Conservation (phyloP, 2,113 vertebrate genomes). For the Puma concolor region DNA sequence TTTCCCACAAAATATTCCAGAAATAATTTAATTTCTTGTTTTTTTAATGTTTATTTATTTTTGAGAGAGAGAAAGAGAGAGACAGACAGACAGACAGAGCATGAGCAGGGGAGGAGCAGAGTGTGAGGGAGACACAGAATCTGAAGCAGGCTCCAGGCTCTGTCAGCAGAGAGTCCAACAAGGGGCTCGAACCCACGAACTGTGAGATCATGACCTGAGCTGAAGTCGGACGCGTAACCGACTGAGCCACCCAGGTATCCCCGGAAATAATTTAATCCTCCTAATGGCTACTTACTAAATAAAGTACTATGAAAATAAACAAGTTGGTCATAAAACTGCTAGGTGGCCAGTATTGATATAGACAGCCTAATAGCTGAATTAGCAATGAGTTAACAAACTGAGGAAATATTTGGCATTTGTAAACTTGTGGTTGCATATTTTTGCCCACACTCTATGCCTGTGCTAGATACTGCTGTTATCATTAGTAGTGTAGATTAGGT, state of each 20-base stretch:
- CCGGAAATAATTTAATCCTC: conserved; percentile 25
- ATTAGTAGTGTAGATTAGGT: background rate
- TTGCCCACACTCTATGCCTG: background rate
- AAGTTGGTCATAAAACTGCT: background rate
- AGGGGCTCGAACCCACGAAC: no score
- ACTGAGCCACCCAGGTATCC: no score
- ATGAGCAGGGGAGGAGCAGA: no score
- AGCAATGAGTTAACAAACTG: background rate
- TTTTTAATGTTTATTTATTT: no score
- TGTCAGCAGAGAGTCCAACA: no score
- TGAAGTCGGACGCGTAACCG: no score
- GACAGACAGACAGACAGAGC: no score
- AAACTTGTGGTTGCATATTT: background rate
- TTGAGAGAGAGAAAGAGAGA: no score
- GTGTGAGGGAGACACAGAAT: no score
- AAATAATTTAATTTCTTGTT: conserved; percentile 14
- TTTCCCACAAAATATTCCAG: conserved; percentile 31
- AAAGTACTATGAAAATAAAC: background rate
- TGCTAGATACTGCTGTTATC: background rate
- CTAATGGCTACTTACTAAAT: background rate
- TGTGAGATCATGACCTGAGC: no score
- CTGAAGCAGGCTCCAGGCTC: no score
- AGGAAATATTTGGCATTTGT: conserved; percentile 29
- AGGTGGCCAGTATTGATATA: background rate
- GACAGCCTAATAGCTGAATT: background rate